A percentile compares a stretch with the other conserved stretches of the same genome.
These are phyloP conservation scores for Micromussa lordhowensis DNA, from an alignment of 92 coral and sea anemone species.

Conservation along the genomic window DNA sequence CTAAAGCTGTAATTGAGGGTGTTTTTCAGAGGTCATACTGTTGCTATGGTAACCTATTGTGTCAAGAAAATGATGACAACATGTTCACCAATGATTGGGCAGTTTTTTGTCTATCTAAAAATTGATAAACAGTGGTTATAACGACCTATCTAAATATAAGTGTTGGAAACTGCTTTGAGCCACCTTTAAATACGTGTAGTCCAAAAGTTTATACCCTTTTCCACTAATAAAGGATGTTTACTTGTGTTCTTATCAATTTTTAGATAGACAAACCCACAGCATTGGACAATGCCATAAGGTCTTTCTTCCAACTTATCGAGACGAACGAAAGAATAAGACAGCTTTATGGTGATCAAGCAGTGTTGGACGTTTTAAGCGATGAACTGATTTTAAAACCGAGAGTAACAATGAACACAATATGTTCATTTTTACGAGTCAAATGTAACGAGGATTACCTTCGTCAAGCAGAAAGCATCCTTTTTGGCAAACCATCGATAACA, in stretches of 20 bases:
- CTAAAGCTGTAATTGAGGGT: too few relatives aligned
- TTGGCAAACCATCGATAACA: constrained; percentile 45
- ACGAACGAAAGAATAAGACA: constrained; percentile 38
- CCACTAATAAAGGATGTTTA: neutral
- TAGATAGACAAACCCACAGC: constrained; percentile 40
- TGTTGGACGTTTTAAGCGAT: constrained; percentile 41
- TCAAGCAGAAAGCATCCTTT: constrained; percentile 24
- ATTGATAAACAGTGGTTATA: too few relatives aligned
- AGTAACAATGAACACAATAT: constrained; percentile 30
- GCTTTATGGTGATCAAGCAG: constrained; percentile 28
- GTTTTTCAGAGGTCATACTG: too few relatives aligned
- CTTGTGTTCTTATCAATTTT: neutral
- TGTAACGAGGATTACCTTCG: constrained; percentile 33
- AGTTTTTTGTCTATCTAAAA: too few relatives aligned
- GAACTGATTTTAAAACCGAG: constrained; percentile 45
- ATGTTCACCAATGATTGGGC: too few relatives aligned
- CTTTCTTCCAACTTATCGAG: constrained; percentile 46
- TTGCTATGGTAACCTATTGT: too few relatives aligned
- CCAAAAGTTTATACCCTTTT: too few relatives aligned
- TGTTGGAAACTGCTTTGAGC: too few relatives aligned
- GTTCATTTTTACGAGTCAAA: constrained; percentile 30
- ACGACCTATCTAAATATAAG: too few relatives aligned
- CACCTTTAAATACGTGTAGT: too few relatives aligned
- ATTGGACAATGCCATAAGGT: constrained; percentile 21
- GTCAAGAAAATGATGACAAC: too few relatives aligned